A percentile compares a stretch with the other conserved stretches of the same genome.
Conservation (phyloP, 1,140 invertebrate genomes). For the Apis mellifera region Amel_HAv3.1 CM009931.2:20776001-20776500, state of each 20-base stretch:
- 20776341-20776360: slow-evolving; percentile 57
- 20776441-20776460: slow-evolving; percentile 50
- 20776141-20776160: not conserved
- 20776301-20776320: slow-evolving; percentile 71
- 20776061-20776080: slow-evolving; percentile 40
- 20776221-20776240: slow-evolving; percentile 56
- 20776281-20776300: slow-evolving; percentile 64
- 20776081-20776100: slow-evolving; percentile 68
- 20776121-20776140: slow-evolving; percentile 36
- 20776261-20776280: slow-evolving; percentile 72
- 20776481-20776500: too few relatives aligned
- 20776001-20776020: not conserved
- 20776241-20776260: slow-evolving; percentile 71
- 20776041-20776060: slow-evolving; percentile 59
- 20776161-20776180: slow-evolving; percentile 5
- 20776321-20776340: slow-evolving; percentile 70
- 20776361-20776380: not conserved
- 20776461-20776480: not conserved
- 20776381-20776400: slow-evolving; percentile 49
- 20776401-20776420: slow-evolving; percentile 57
- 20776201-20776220: slow-evolving; percentile 17
- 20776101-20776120: slow-evolving; percentile 57
- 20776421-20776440: slow-evolving; percentile 72
- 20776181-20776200: not conserved
- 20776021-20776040: slow-evolving; percentile 57